Evolutionary conservation across 2,113 vertebrate species (phyloP).

Genomic region (Rhinogobius similis): DNA sequence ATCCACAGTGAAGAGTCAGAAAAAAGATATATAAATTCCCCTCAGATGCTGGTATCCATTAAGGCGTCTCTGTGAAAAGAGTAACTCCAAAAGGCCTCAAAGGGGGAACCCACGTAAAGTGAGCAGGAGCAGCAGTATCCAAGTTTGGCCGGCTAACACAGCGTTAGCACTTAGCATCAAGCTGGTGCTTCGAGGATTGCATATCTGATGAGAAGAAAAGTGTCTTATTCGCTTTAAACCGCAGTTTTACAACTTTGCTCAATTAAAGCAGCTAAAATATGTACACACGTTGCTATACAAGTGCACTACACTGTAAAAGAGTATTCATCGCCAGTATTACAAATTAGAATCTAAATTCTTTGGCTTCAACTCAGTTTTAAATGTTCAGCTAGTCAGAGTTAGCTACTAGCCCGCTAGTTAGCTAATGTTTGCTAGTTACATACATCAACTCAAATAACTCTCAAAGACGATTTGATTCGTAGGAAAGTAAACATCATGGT

Average conservation of each 20-base stretch:
- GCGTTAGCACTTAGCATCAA: conserved; percentile 57
- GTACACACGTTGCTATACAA: not conserved
- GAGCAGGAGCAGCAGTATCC: conserved; percentile 47
- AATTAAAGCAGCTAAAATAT: not conserved
- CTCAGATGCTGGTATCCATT: conserved; percentile 20
- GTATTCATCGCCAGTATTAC: conserved; percentile 32
- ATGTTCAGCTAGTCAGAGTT: conserved; percentile 43
- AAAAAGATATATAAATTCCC: conserved; percentile 27
- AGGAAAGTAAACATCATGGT: conserved; percentile 34
- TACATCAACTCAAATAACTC: conserved; percentile 26
- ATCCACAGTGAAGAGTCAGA: conserved; percentile 28
- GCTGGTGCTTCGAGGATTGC: conserved; percentile 55
- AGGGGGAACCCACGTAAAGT: conserved; percentile 45
- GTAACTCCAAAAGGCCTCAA: conserved; percentile 62
- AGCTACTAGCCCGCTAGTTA: conserved; percentile 67
- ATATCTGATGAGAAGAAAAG: conserved; percentile 47
- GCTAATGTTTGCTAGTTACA: conserved; percentile 57
- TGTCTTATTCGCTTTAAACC: conserved; percentile 22
- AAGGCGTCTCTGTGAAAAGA: conserved; percentile 29
- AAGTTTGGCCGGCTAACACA: conserved; percentile 60
- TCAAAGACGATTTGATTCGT: not conserved
- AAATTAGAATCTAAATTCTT: conserved; percentile 55
- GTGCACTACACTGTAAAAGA: conserved; percentile 45
- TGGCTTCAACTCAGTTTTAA: conserved; percentile 58
- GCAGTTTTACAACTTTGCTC: conserved; percentile 1